Percentiles rank a stretch among this genome's conserved stretches.
These are phyloP conservation scores for Fistularia tabacaria DNA, from an alignment of 2,797 vertebrate species.

Conservation along the genomic window DNA sequence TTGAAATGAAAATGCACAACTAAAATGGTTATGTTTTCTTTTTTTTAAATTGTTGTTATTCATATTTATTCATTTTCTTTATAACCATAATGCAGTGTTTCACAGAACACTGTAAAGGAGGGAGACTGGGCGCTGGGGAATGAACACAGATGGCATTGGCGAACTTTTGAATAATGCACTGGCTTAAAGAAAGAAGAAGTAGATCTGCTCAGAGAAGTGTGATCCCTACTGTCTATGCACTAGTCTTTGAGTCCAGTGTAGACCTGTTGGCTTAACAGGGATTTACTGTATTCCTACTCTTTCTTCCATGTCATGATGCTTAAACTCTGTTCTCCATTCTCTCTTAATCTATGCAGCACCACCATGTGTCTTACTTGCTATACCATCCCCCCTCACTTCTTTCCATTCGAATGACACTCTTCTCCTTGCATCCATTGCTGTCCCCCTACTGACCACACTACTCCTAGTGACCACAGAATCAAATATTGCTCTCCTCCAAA, in stretches of 20 bases:
- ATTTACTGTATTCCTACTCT: constrained; percentile 19
- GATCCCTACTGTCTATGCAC: constrained; percentile 4
- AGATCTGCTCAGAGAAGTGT: constrained; percentile 5
- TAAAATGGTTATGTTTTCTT: constrained; percentile 8
- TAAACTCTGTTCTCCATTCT: constrained; percentile 5
- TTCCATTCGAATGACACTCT: too few relatives aligned
- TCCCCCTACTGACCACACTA: constrained; percentile 19
- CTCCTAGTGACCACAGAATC: constrained; percentile 16
- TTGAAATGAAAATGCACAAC: neutral
- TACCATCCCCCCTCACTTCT: neutral
- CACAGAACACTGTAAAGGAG: neutral
- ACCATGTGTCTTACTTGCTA: neutral
- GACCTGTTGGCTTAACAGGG: constrained; percentile 12
- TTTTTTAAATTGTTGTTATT: too few relatives aligned
- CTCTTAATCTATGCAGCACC: neutral
- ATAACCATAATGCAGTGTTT: neutral
- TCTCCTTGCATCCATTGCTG: constrained; percentile 7
- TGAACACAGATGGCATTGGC: neutral
- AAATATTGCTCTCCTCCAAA: constrained; percentile 6
- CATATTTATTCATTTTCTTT: too few relatives aligned
- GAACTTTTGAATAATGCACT: constrained; percentile 14
- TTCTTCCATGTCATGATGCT: constrained; percentile 11
- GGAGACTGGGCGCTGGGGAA: constrained; percentile 11
- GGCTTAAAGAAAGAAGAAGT: constrained; percentile 20
- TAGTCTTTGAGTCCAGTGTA: constrained; percentile 7